Evolutionary conservation across 2,797 vertebrate genomes (phyloP), one percentile per base, ranked within the genome.

Genomic region (Pseudochaenichthys georgianus): DNA sequence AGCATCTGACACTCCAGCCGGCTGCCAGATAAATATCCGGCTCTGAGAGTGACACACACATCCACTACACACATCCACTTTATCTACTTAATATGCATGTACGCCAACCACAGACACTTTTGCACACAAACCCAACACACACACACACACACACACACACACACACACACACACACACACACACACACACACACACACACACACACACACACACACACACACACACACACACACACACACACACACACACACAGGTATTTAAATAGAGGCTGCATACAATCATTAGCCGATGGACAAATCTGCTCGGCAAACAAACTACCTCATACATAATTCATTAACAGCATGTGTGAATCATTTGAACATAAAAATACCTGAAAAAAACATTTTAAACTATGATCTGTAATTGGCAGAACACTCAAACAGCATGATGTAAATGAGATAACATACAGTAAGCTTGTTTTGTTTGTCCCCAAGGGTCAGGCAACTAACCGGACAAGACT

Each of bases 1-100:
- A 88, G 84, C 89, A 92, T 92, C 87, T 93, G 91, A 88, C 78
- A 76, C 69, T 73, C 53, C 65, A 87, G 34, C 65, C 34, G 7
- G 61, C 71, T 82, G 78, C 75, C 74, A 86, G 70, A 84, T 73
- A 68, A 75, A 83, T 85, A 87, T 43, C 67, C 81, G 51, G 55
- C 55, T 70, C 45, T 73, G 43, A 81, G 17, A 81, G 17, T 23
- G 1, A 62, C 64, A 31, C 21, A 85, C 45, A 62, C 47, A 47
- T 9, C 34, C 46, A 31, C 21, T 41, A 31, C 21, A 85, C 45
- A 59, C 47, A 47, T 34, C 34, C 46, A 48, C 4, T 45, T 48
- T n/a, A 3, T 51, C 63, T 38, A 19, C 13, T 11, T 19, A 17
- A 47, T 28, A 59, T 70, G 17, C 64, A 51, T 23, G 10, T 7